Percentiles rank a stretch among this genome's conserved stretches.
Conservation (phyloP, 1,140 invertebrate genomes). For the Vanessa atalanta region DNA sequence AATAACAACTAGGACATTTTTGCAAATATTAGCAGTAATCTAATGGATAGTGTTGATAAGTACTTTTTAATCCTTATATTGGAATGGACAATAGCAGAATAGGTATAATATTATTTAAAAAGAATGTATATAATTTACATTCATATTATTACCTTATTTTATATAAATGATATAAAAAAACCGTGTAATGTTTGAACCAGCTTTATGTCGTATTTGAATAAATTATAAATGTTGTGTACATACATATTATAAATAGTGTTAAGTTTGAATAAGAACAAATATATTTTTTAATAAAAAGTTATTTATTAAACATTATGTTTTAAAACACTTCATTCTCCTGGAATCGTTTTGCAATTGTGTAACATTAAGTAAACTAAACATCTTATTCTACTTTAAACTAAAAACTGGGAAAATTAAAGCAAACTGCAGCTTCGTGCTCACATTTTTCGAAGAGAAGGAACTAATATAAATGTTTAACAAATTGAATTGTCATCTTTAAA, state of each 20-base stretch:
- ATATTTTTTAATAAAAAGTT: conserved; percentile 64
- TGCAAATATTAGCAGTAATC: too few relatives aligned
- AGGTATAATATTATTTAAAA: neutral
- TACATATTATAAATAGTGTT: conserved; percentile 42
- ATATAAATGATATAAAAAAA: neutral
- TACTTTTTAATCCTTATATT: too few relatives aligned
- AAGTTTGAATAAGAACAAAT: conserved; percentile 59
- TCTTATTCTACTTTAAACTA: conserved; percentile 16
- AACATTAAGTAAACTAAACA: neutral
- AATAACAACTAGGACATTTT: too few relatives aligned
- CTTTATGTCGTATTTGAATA: conserved; percentile 1
- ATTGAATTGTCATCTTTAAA: too few relatives aligned
- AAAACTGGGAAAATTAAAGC: neutral
- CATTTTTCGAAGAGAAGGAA: neutral
- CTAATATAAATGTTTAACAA: too few relatives aligned
- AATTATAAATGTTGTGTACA: conserved; percentile 42
- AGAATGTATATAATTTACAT: neutral
- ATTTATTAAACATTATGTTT: conserved; percentile 61
- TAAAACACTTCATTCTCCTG: conserved; percentile 23
- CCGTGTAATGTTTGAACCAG: neutral
- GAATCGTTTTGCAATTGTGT: conserved; percentile 6
- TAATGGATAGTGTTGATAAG: too few relatives aligned
- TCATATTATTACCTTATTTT: neutral
- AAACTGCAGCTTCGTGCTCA: neutral
- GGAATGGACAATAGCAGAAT: neutral